phyloP scores from a whole-genome alignment of 2,888 invertebrate species.

The Lochmaea crataegi region DNA sequence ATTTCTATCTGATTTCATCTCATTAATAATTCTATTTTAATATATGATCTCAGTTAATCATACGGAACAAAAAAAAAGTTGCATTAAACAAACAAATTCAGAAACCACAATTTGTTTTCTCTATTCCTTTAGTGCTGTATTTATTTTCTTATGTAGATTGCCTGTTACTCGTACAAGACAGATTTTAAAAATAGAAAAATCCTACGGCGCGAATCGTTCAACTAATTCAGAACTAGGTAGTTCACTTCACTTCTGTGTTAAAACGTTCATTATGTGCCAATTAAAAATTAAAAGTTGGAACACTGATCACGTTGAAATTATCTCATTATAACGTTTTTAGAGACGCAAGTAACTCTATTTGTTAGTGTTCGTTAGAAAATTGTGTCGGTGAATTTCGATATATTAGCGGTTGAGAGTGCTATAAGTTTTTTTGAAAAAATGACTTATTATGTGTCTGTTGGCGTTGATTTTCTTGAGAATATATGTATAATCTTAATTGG shows the following conservation, averaged over 20 bases:
- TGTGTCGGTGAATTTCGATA: background rate
- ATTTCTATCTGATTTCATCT: too few species aligned
- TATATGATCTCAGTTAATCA: background rate
- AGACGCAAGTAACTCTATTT: background rate
- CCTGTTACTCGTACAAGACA: slow-evolving; percentile 10
- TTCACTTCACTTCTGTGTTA: slow-evolving; percentile 21
- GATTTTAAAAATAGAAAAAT: slow-evolving; percentile 32
- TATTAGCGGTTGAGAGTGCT: background rate
- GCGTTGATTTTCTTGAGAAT: background rate
- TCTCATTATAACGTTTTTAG: background rate
- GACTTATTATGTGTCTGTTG: background rate
- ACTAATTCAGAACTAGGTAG: slow-evolving; percentile 26
- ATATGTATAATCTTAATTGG: background rate
- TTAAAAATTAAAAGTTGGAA: slow-evolving; percentile 24
- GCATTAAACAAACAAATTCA: background rate
- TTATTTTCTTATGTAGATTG: slow-evolving; percentile 17
- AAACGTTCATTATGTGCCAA: slow-evolving; percentile 31
- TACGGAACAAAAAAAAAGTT: background rate
- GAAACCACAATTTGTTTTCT: background rate
- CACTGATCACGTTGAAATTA: slow-evolving; percentile 4
- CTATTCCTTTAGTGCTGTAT: background rate
- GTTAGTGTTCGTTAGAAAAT: background rate
- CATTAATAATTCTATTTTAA: background rate
- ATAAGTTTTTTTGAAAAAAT: background rate
- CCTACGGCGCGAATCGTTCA: slow-evolving; percentile 14